These are phyloP conservation scores for Eretmocerus hayati DNA, from an alignment of 2,888 invertebrate species.

Conservation along the genomic window DNA sequence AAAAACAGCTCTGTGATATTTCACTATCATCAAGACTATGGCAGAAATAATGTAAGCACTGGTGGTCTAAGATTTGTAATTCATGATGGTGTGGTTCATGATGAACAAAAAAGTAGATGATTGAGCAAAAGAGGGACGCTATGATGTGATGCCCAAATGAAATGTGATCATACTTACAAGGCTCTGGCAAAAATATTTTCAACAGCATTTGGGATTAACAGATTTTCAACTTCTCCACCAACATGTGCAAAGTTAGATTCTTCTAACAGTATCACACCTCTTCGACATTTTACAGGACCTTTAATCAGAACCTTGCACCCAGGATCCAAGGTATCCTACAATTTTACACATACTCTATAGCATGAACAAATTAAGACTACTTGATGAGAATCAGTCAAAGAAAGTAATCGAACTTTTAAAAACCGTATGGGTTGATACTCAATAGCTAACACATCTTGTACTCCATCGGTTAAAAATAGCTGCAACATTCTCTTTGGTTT, in stretches of 20 bases:
- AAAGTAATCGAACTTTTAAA: slow-evolving; percentile 48
- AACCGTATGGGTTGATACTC: slow-evolving; percentile 61
- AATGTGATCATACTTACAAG: slow-evolving; percentile 41
- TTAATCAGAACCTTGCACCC: slow-evolving; percentile 60
- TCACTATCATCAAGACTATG: too few species aligned
- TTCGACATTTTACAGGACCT: slow-evolving; percentile 65
- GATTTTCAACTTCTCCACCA: slow-evolving; percentile 67
- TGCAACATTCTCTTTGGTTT: slow-evolving; percentile 61
- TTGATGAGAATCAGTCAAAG: slow-evolving; percentile 25
- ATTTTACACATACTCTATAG: slow-evolving; percentile 1
- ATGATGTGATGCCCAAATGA: not conserved
- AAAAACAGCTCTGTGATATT: too few species aligned
- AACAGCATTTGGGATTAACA: slow-evolving; percentile 53
- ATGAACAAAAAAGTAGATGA: too few species aligned
- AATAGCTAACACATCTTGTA: slow-evolving; percentile 61
- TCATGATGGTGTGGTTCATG: too few species aligned
- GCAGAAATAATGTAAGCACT: too few species aligned
- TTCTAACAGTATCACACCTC: slow-evolving; percentile 62
- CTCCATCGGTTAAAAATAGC: slow-evolving; percentile 68
- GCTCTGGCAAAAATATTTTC: slow-evolving; percentile 57
- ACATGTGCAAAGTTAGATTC: slow-evolving; percentile 55
- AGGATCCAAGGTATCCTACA: slow-evolving; percentile 45
- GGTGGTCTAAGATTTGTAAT: too few species aligned
- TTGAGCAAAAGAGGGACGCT: not conserved
- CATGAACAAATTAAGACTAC: slow-evolving; percentile 31